These are phyloP conservation scores for Elaeidobius kamerunicus DNA, from an alignment of 2,888 invertebrate species.

Conservation along the genomic window DNA sequence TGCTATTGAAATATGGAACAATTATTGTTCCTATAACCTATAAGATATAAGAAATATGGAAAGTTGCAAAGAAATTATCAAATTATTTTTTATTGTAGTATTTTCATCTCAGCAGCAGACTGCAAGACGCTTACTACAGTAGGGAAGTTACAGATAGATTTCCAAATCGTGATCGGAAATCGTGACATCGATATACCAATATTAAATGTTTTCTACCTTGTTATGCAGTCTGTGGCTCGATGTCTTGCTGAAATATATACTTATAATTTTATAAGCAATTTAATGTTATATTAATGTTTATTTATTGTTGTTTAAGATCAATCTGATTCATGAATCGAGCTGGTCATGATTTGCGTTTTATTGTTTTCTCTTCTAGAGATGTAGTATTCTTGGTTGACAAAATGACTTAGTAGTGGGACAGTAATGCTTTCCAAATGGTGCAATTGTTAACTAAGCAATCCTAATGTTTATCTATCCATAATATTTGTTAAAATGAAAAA, in stretches of 20 bases:
- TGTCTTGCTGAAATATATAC: slow-evolving; percentile 46
- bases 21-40: too few relatives aligned
- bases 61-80: too few relatives aligned
- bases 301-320: slow-evolving; percentile 42
- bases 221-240: slow-evolving; percentile 31
- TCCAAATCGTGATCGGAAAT: slow-evolving; percentile 43
- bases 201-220: slow-evolving; percentile 49
- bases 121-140: slow-evolving; percentile 24
- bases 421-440: background rate
- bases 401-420: background rate
- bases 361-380: slow-evolving; percentile 9
- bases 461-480: too few relatives aligned
- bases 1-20: too few relatives aligned
- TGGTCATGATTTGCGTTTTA: slow-evolving; percentile 37
- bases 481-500: too few relatives aligned
- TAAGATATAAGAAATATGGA: too few relatives aligned
- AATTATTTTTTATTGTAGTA: too few relatives aligned
- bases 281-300: slow-evolving; percentile 41
- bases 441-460: too few relatives aligned
- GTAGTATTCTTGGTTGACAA: background rate
- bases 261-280: slow-evolving; percentile 49
- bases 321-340: slow-evolving; percentile 41
- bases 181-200: slow-evolving; percentile 50
- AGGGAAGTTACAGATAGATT: slow-evolving; percentile 35
- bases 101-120: slow-evolving; percentile 8